phyloP scores from a whole-genome alignment of 1,140 invertebrate genomes.

The Polyergus mexicanus region DNA sequence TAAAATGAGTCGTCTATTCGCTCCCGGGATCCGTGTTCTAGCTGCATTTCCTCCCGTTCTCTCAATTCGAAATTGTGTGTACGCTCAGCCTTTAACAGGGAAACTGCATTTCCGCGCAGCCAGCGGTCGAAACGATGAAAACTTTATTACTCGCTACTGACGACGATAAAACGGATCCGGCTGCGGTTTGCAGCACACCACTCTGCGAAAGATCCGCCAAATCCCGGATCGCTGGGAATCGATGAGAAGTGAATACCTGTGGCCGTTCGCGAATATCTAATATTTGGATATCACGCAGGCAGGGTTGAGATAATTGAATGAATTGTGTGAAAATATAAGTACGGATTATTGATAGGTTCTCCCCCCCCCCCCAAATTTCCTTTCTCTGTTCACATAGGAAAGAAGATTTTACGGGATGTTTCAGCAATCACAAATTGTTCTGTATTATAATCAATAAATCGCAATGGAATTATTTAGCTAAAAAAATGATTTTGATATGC shows the following conservation, averaged over 20 bases:
- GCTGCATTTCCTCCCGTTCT: conserved; percentile 14
- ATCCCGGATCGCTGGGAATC: conserved; percentile 38
- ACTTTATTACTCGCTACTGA: conserved; percentile 60
- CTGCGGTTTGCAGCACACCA: conserved; percentile 26
- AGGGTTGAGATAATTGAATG: conserved; percentile 19
- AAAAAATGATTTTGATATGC: neutral
- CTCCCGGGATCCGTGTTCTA: neutral
- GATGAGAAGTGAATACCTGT: conserved; percentile 29
- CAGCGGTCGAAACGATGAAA: conserved; percentile 64
- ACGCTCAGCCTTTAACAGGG: conserved; percentile 55
- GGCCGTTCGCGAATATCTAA: conserved; percentile 39
- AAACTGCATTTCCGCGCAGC: conserved; percentile 64
- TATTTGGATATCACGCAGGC: conserved; percentile 45
- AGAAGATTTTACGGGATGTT: neutral
- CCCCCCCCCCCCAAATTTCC: no score
- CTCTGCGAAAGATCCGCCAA: conserved; percentile 27
- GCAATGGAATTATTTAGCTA: neutral
- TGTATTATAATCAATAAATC: neutral
- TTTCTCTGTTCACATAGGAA: neutral
- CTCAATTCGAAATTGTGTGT: conserved; percentile 42
- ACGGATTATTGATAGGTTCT: conserved; percentile 5
- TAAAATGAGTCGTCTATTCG: conserved; percentile 34
- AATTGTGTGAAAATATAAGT: conserved; percentile 36
- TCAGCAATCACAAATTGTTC: neutral
- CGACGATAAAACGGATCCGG: conserved; percentile 58